Evolutionary conservation across 2,797 vertebrate species (phyloP).

Genomic region (Pseudocheirus occidentalis): DNA sequence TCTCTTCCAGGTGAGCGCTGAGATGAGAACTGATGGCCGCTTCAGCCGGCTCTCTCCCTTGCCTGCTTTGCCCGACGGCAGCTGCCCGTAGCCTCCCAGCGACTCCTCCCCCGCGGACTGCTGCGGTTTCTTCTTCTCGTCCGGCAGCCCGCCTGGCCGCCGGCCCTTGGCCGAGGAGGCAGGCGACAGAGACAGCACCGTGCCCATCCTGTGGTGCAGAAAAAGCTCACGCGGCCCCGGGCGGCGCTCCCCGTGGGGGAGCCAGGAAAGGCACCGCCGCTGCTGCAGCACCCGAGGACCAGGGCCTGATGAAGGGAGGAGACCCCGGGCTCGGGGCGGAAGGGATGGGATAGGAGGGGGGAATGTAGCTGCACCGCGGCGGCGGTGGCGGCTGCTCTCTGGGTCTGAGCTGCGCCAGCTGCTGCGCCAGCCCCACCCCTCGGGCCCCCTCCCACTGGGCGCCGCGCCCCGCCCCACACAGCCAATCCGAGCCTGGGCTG

Average conservation of each 20-base stretch:
- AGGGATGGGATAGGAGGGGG: slow-evolving; percentile 55
- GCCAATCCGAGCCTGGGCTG: slow-evolving; percentile 67
- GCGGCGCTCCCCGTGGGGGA: slow-evolving; percentile 74
- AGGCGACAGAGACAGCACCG: slow-evolving; percentile 92
- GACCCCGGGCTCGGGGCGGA: slow-evolving; percentile 70
- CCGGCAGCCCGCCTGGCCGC: slow-evolving; percentile 77
- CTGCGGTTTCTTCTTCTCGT: slow-evolving; percentile 80
- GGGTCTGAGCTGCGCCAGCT: slow-evolving; percentile 78
- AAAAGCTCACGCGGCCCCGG: slow-evolving; percentile 61
- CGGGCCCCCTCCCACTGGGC: slow-evolving; percentile 51
- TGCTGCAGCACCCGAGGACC: slow-evolving; percentile 79
- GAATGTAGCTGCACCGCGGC: slow-evolving; percentile 46
- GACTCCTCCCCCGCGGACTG: slow-evolving; percentile 77
- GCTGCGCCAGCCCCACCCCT: slow-evolving; percentile 80
- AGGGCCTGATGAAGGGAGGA: slow-evolving; percentile 74
- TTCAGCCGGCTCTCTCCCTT: slow-evolving; percentile 92
- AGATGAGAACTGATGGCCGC: slow-evolving; percentile 91
- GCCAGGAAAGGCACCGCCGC: slow-evolving; percentile 72
- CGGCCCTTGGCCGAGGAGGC: slow-evolving; percentile 86
- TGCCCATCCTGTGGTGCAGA: slow-evolving; percentile 90
- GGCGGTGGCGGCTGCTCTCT: slow-evolving; percentile 47
- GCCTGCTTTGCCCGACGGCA: slow-evolving; percentile 78
- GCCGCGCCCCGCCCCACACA: slow-evolving; percentile 65
- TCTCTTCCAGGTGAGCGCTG: slow-evolving; percentile 93
- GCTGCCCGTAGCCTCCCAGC: slow-evolving; percentile 80